Percentiles rank a stretch among this genome's conserved stretches.
phyloP scores from a whole-genome alignment of 2,797 vertebrate species.

The Semotilus atromaculatus region DNA sequence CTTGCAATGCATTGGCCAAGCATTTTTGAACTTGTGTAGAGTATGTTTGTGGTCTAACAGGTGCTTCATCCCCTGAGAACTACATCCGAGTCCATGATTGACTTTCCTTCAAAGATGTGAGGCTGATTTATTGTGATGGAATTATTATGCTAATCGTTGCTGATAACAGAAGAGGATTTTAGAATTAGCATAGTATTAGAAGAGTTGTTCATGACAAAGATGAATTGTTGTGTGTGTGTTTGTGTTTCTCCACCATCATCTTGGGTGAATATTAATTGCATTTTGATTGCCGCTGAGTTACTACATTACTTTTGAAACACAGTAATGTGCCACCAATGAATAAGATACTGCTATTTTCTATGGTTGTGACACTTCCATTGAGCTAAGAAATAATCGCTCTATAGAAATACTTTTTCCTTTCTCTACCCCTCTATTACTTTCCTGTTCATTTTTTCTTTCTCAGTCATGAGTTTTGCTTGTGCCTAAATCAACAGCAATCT shows the following conservation, averaged over 20 bases:
- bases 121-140: slow-evolving; percentile 52
- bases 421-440: not conserved
- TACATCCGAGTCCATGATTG: slow-evolving; percentile 58
- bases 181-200: slow-evolving; percentile 44
- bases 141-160: slow-evolving; percentile 56
- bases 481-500: slow-evolving; percentile 63
- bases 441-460: not conserved
- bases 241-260: slow-evolving; percentile 22
- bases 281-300: slow-evolving; percentile 39
- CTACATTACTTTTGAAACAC: slow-evolving; percentile 42
- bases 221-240: not conserved
- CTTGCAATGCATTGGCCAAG: slow-evolving; percentile 1
- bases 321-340: slow-evolving; percentile 27
- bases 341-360: slow-evolving; percentile 22
- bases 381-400: not conserved
- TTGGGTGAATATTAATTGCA: slow-evolving; percentile 53
- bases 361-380: not conserved
- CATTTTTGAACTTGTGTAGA: slow-evolving; percentile 43
- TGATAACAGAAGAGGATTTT: slow-evolving; percentile 43
- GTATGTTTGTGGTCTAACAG: slow-evolving; percentile 64
- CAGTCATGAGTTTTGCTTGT: slow-evolving; percentile 15
- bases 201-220: slow-evolving; percentile 24
- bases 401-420: not conserved
- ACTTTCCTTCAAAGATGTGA: slow-evolving; percentile 43
- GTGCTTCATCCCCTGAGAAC: slow-evolving; percentile 67